phyloP scores from a whole-genome alignment of 2,113 vertebrate genomes.

The Sebastes schlegelii region DNA sequence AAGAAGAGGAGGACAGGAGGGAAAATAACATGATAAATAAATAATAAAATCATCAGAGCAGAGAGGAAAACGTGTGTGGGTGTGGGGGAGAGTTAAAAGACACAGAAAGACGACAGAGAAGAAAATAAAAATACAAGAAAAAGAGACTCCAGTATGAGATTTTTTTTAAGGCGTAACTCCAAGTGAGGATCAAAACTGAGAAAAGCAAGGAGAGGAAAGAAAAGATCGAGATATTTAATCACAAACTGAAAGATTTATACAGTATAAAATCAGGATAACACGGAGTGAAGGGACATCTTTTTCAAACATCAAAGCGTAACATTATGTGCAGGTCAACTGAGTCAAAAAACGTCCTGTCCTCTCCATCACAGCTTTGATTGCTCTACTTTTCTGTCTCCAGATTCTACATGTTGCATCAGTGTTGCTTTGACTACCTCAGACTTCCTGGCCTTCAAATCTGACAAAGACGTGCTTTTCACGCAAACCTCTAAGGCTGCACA shows the following conservation, averaged over 20 bases:
- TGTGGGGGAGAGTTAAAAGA: not conserved
- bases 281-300: not conserved
- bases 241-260: not conserved
- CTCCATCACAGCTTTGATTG: not conserved
- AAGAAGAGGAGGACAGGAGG: not conserved
- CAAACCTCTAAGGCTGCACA: not conserved
- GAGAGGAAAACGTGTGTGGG: not conserved
- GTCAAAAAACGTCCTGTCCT: not conserved
- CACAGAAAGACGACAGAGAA: not conserved
- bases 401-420: not conserved
- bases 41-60: not conserved
- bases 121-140: not conserved
- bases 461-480: not conserved
- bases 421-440: constrained; percentile 3
- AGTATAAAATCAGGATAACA: not conserved
- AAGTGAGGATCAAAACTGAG: not conserved
- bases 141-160: not conserved
- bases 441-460: not conserved
- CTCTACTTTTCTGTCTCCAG: not conserved
- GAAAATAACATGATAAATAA: not conserved
- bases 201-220: not conserved
- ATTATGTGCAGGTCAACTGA: not conserved
- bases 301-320: not conserved
- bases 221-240: not conserved
- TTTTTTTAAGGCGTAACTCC: not conserved